Conservation (phyloP, 2,888 invertebrate species). For the Epirrhoe alternata region DNA sequence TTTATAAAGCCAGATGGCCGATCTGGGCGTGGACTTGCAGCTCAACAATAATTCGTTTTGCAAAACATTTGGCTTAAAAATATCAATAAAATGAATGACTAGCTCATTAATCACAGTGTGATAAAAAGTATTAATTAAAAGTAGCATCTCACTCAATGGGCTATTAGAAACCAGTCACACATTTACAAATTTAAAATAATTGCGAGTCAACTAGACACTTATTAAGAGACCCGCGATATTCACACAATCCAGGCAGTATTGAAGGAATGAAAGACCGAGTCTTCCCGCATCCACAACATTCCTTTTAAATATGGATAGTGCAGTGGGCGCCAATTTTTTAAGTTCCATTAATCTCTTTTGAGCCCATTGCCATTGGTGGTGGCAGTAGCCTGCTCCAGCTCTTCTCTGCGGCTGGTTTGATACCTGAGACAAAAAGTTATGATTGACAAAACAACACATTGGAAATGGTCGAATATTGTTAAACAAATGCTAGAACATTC, state of each 20-base stretch:
- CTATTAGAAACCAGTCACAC: constrained; percentile 34
- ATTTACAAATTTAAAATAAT: constrained; percentile 29
- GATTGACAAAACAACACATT: not conserved
- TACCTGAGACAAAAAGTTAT: constrained; percentile 65
- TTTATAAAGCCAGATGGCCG: constrained; percentile 49
- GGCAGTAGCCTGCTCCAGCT: constrained; percentile 70
- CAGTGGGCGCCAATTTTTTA: constrained; percentile 3
- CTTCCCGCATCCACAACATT: not conserved
- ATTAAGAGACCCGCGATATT: constrained; percentile 18
- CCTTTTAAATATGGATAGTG: constrained; percentile 6
- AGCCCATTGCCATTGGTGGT: constrained; percentile 86
- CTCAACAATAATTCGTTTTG: constrained; percentile 23
- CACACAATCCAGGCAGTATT: not conserved
- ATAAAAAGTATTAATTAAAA: constrained; percentile 25
- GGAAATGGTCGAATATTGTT: not conserved
- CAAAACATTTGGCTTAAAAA: constrained; percentile 17
- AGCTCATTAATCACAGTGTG: constrained; percentile 41
- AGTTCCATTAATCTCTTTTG: constrained; percentile 81
- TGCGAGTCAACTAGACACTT: constrained; percentile 36
- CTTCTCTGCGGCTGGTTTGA: constrained; percentile 84
- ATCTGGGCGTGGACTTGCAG: constrained; percentile 43
- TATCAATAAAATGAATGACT: constrained; percentile 37
- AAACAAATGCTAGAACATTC: not conserved
- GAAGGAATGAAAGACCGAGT: not conserved
- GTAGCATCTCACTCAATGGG: constrained; percentile 40